Percentiles rank a stretch among this genome's conserved stretches.
Evolutionary conservation across 2,113 vertebrate species (phyloP).

Genomic region (Oreotrochilus melanogaster): DNA sequence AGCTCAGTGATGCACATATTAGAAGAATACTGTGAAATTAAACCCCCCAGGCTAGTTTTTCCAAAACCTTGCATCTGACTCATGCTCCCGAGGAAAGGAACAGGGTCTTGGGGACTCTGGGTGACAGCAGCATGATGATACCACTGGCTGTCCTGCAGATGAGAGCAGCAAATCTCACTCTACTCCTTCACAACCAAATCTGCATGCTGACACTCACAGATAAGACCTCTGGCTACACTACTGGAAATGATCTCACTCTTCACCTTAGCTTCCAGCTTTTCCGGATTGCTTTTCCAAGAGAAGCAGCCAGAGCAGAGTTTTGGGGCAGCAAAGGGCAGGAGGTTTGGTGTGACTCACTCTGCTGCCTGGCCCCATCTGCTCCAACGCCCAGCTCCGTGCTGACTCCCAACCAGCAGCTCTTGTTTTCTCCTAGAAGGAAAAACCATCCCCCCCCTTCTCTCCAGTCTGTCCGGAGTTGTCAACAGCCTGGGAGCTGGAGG

Average conservation of each 20-base stretch:
- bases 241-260: background rate
- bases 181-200: background rate
- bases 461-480: background rate
- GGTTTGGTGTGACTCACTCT: background rate
- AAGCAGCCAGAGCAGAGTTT: background rate
- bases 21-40: background rate
- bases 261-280: background rate
- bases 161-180: background rate
- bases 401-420: background rate
- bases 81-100: background rate
- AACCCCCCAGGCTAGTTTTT: background rate
- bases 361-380: fast-evolving
- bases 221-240: background rate
- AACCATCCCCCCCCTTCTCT: background rate
- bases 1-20: background rate
- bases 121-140: background rate
- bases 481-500: background rate
- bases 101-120: fast-evolving
- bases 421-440: background rate
- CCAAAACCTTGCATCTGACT: background rate
- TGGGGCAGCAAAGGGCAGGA: background rate
- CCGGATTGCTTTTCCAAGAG: background rate
- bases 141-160: background rate
- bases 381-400: fast-evolving
- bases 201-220: background rate